Conservation (phyloP, 2,888 invertebrate species). For the Thymelicus lineola region DNA sequence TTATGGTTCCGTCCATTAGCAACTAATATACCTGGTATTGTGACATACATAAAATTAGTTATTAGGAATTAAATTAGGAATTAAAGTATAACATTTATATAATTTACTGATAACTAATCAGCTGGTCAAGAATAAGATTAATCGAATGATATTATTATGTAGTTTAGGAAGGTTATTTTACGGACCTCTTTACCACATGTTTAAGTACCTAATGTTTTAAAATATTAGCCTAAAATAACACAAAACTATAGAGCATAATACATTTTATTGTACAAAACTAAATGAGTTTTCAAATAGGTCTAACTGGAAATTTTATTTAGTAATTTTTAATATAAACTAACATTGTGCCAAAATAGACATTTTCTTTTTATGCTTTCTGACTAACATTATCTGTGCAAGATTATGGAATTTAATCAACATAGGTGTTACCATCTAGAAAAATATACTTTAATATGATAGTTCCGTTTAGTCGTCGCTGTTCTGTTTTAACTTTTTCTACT, state of each 20-base stretch:
- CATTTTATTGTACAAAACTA: constrained; percentile 24
- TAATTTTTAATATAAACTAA: constrained; percentile 50
- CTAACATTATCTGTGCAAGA: constrained; percentile 36
- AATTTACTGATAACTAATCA: constrained; percentile 28
- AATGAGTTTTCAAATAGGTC: not conserved
- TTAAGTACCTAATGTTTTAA: constrained; percentile 9
- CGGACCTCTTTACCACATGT: constrained; percentile 9
- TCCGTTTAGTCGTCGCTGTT: not conserved
- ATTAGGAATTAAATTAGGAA: not conserved
- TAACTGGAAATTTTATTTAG: not conserved
- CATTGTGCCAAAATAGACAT: constrained; percentile 66
- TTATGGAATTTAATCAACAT: not conserved
- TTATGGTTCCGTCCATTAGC: constrained; percentile 34
- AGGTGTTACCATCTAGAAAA: constrained; percentile 37
- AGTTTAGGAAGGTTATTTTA: constrained; percentile 3
- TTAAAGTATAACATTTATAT: constrained; percentile 6
- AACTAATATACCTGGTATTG: constrained; percentile 37
- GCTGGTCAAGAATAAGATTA: constrained; percentile 31
- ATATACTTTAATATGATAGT: constrained; percentile 22
- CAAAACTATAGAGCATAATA: not conserved
- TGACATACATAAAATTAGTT: constrained; percentile 31
- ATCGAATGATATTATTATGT: constrained; percentile 9
- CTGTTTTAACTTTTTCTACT: constrained; percentile 28
- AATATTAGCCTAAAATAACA: constrained; percentile 12
- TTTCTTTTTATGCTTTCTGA: constrained; percentile 48